A percentile compares a stretch with the other conserved stretches of the same genome.
These are phyloP conservation scores for Rhinella marina DNA, from an alignment of 2,797 vertebrate genomes.

Conservation along the genomic window DNA sequence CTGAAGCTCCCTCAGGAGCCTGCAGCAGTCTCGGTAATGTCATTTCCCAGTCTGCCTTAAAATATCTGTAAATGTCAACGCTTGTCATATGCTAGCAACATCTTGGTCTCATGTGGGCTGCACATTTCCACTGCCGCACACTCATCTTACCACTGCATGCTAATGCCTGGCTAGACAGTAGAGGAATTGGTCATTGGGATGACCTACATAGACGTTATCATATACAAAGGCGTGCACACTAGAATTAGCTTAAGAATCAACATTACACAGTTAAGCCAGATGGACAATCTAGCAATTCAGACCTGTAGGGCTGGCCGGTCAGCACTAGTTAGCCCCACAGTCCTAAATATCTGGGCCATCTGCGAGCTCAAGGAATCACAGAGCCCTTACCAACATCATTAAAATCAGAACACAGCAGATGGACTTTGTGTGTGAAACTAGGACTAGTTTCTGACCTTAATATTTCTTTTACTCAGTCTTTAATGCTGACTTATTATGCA, in stretches of 20 bases:
- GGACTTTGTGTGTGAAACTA: neutral
- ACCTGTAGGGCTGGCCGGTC: conserved; percentile 8
- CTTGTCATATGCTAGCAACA: conserved; percentile 52
- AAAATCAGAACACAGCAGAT: neutral
- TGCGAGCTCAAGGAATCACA: neutral
- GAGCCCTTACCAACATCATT: neutral
- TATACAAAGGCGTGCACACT: neutral
- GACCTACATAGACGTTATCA: neutral
- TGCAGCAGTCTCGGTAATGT: conserved; percentile 52
- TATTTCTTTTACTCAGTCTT: too few relatives aligned
- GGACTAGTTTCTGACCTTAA: neutral
- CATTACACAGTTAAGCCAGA: neutral
- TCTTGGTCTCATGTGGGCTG: conserved; percentile 19
- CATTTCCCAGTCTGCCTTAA: conserved; percentile 53
- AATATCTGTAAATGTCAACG: conserved; percentile 53
- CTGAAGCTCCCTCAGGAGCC: conserved; percentile 46
- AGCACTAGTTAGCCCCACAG: neutral
- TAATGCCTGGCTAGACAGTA: neutral
- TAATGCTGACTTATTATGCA: too few relatives aligned
- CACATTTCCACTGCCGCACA: conserved; percentile 4
- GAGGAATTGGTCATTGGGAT: neutral
- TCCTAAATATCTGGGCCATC: conserved; percentile 12
- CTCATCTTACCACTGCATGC: conserved; percentile 11
- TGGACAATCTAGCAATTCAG: conserved; percentile 14
- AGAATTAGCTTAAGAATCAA: neutral